phyloP scores from a whole-genome alignment of 2,888 invertebrate genomes.

The Pandemis cinnamomeana region DNA sequence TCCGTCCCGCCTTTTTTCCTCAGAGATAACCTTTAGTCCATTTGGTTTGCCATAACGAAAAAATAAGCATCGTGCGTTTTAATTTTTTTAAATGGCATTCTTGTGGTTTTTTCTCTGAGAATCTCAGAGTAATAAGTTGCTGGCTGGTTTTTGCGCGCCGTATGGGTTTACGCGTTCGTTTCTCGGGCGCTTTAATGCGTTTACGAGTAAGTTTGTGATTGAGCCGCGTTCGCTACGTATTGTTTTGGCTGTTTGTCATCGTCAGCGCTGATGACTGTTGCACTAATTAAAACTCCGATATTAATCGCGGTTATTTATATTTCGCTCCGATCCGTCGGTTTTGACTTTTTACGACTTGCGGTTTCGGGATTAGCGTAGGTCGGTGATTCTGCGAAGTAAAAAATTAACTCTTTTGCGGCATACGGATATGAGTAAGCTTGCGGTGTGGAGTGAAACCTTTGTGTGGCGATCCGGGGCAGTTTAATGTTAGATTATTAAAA shows the following conservation, averaged over 20 bases:
- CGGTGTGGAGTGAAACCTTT: conserved; percentile 36
- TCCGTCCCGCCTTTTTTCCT: conserved; percentile 82
- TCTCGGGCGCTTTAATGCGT: conserved; percentile 29
- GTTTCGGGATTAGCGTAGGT: conserved; percentile 74
- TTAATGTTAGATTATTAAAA: conserved; percentile 36
- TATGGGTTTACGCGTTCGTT: conserved; percentile 61
- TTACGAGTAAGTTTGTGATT: conserved; percentile 9
- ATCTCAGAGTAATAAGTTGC: conserved; percentile 72
- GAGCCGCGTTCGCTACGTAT: conserved; percentile 44
- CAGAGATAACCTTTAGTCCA: conserved; percentile 83
- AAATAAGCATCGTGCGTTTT: conserved; percentile 79
- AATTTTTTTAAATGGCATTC: conserved; percentile 84
- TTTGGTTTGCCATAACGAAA: conserved; percentile 80
- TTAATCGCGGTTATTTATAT: conserved; percentile 80
- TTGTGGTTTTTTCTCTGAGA: conserved; percentile 82
- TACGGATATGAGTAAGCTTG: conserved; percentile 60
- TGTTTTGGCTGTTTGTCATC: conserved; percentile 58
- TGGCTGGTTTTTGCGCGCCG: conserved; percentile 73
- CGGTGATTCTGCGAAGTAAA: conserved; percentile 72
- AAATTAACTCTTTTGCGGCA: conserved; percentile 66
- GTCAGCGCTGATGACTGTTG: conserved; percentile 72
- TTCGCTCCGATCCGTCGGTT: conserved; percentile 66
- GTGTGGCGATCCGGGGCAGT: conserved; percentile 21
- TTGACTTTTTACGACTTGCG: conserved; percentile 71
- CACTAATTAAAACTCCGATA: conserved; percentile 74